These are phyloP conservation scores for Nannobrachium achirus DNA, from an alignment of 2,113 vertebrate species.

Conservation along the genomic window DNA sequence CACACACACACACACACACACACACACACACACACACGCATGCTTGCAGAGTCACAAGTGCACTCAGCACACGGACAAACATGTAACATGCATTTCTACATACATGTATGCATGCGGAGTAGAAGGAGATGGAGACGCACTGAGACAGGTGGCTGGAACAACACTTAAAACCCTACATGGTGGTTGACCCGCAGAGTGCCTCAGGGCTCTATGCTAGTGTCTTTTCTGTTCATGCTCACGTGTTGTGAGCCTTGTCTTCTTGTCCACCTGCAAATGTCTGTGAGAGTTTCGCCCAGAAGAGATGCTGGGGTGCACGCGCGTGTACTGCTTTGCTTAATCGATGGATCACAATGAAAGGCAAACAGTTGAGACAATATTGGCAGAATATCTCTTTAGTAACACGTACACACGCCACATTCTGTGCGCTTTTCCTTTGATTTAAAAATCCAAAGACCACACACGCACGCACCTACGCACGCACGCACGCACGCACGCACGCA, in stretches of 20 bases:
- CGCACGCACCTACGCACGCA: too few relatives aligned
- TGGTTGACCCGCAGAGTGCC: too few relatives aligned
- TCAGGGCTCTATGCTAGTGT: too few relatives aligned
- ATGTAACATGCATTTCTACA: background rate
- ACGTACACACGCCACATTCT: background rate
- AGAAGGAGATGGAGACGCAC: too few relatives aligned
- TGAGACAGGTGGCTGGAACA: too few relatives aligned
- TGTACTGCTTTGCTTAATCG: background rate
- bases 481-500: too few relatives aligned
- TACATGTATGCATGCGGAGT: too few relatives aligned
- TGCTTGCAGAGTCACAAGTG: background rate
- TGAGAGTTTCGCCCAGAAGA: too few relatives aligned
- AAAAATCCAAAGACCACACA: background rate
- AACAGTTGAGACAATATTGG: background rate
- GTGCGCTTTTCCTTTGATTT: background rate
- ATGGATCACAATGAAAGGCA: background rate
- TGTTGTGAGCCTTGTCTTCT: background rate
- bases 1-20: background rate
- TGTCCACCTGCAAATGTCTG: background rate
- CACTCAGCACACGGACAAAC: background rate
- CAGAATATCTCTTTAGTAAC: conserved; percentile 1
- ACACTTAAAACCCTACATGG: too few relatives aligned
- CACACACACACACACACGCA: conserved; percentile 6
- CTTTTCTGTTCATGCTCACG: too few relatives aligned
- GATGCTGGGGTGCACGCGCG: background rate